Evolutionary conservation across 2,888 invertebrate species (phyloP).

Genomic region (Macrosoma leucophasiata): DNA sequence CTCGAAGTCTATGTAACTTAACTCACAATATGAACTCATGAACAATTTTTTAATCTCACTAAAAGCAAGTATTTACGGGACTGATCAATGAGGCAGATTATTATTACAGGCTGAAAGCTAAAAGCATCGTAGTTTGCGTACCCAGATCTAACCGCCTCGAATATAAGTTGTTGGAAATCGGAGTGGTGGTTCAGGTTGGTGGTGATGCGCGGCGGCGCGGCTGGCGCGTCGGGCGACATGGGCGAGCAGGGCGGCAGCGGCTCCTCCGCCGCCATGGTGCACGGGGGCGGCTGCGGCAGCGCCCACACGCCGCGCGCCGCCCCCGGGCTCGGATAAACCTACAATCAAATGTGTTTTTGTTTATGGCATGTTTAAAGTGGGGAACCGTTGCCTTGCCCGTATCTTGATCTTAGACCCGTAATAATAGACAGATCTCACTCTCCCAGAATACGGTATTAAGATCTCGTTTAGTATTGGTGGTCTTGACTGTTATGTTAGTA

Average conservation of each 20-base stretch:
- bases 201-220: constrained; percentile 54
- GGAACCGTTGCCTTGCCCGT: too few relatives aligned
- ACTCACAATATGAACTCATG: too few relatives aligned
- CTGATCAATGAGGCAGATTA: background rate
- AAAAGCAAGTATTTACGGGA: too few relatives aligned
- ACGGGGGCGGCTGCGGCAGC: constrained; percentile 85
- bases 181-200: constrained; percentile 59
- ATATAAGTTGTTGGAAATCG: constrained; percentile 81
- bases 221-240: constrained; percentile 61
- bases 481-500: too few relatives aligned
- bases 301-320: constrained; percentile 94
- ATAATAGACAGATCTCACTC: too few relatives aligned
- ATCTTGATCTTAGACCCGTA: too few relatives aligned
- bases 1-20: too few relatives aligned
- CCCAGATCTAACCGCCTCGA: constrained; percentile 91
- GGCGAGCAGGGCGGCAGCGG: constrained; percentile 64
- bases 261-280: constrained; percentile 85
- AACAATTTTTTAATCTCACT: too few relatives aligned
- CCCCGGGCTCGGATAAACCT: constrained; percentile 90
- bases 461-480: too few relatives aligned
- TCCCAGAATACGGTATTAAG: too few relatives aligned
- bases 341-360: too few relatives aligned
- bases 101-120: background rate
- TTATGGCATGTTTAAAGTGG: too few relatives aligned
- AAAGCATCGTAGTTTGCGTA: constrained; percentile 35